phyloP scores from a whole-genome alignment of 2,888 invertebrate species.

The Aelia acuminata region DNA sequence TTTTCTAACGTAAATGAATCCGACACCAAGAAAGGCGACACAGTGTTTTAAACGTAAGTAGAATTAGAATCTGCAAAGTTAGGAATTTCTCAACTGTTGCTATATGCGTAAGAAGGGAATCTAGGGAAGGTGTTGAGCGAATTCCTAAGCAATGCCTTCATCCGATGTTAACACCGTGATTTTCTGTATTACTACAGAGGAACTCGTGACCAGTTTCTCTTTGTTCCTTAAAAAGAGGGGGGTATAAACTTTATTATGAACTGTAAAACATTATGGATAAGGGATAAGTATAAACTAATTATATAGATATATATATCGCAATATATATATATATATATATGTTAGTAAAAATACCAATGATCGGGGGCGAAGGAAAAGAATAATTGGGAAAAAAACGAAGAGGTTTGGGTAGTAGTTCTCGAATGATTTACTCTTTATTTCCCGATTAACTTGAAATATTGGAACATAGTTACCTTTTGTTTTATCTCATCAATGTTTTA shows the following conservation, averaged over 20 bases:
- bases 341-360: too few species aligned
- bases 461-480: background rate
- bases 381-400: too few species aligned
- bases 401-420: too few species aligned
- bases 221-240: too few species aligned
- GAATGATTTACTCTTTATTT: background rate
- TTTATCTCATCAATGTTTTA: background rate
- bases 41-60: background rate
- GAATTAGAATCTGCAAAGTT: background rate
- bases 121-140: background rate
- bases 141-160: background rate
- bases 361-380: too few species aligned
- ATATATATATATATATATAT: too few species aligned
- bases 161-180: background rate
- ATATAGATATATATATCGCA: too few species aligned
- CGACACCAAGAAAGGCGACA: background rate
- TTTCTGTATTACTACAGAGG: background rate
- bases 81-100: slow-evolving; percentile 9
- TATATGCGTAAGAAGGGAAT: background rate
- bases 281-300: too few species aligned
- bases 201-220: too few species aligned
- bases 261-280: too few species aligned
- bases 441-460: background rate
- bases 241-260: too few species aligned
- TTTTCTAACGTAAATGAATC: too few species aligned